Base-by-base conservation (phyloP, 2,797 vertebrate genomes). In the Toxotes lorentzi region DNA sequence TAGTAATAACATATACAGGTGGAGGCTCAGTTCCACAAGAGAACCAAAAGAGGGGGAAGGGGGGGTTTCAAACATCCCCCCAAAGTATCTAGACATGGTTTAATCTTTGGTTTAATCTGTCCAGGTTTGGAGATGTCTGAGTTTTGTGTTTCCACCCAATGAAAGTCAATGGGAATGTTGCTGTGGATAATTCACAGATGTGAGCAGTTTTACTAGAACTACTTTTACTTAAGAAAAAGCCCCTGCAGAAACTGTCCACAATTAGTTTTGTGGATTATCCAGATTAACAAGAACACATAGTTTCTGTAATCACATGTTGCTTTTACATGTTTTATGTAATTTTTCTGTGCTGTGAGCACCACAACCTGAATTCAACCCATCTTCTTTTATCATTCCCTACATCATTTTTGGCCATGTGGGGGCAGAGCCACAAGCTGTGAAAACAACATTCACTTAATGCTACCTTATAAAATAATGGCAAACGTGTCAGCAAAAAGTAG, bases 101-200 rank as follows among this genome's bases (percentile, higher is more conserved):
- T 23, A 27, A 8, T 4, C 27, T 45, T 13, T 17, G 35, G 35
- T 70, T 60, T 81, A 32, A 53, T 66, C 57, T 58, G 48, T 32
- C 34, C n/a, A 30, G 12, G 53, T 34, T 34, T 54, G 13, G 16
- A 21, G 50, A 72, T 45, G 27, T 41, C n/a, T 38, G 60, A 30
- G 7, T 24, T 43, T 21, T 59, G 41, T 56, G 43, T 43, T 70
- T 47, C 38, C 30, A 59, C 9, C 8, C n/a, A 32, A 23, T 58
- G 24, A 70, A 5, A 16, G 14, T n/a, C 21, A 35, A 27, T 8
- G 2, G 32, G 14, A n/a, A 10, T 9, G 6, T 5, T 30, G 4
- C 27, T 30, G 3, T 30, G 27, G 27, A 30, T 30, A 30, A 30
- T 30, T 30, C 27, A 30, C 27, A 30, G 27, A 50, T 43, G 59